phyloP scores from a whole-genome alignment of 2,797 vertebrate genomes.

The Melanotaenia parkinsoni region DNA sequence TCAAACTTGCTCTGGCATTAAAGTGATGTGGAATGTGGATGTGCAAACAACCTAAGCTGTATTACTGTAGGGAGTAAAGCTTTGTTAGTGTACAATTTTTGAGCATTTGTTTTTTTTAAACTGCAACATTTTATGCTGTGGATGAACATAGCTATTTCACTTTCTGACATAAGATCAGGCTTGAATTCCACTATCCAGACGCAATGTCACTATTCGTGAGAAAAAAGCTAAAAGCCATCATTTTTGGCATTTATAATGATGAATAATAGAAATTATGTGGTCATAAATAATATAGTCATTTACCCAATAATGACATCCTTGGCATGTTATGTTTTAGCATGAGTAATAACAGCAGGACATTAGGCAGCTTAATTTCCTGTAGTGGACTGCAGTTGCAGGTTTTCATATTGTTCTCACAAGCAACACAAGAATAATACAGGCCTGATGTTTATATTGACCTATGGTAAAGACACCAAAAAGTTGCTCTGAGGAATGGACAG shows the following conservation, averaged over 20 bases:
- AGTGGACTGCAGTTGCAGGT: slow-evolving; percentile 21
- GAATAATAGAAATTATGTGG: not conserved
- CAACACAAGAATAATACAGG: slow-evolving; percentile 35
- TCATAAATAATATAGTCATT: not conserved
- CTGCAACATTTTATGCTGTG: not conserved
- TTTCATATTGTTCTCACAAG: slow-evolving; percentile 21
- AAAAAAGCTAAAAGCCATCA: not conserved
- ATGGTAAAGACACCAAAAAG: slow-evolving; percentile 10
- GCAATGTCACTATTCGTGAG: not conserved
- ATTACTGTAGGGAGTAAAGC: not conserved
- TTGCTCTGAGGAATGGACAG: slow-evolving; percentile 20
- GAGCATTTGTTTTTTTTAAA: not conserved
- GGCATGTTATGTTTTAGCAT: not conserved
- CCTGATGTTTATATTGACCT: slow-evolving; percentile 43
- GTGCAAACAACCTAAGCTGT: no score
- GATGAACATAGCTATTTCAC: not conserved
- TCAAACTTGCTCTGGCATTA: no score
- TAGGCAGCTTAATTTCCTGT: slow-evolving; percentile 3
- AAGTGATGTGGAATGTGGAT: no score
- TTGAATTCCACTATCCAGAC: not conserved
- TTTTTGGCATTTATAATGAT: not conserved
- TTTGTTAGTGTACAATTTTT: not conserved
- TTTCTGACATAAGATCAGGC: not conserved
- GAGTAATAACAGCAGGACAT: not conserved
- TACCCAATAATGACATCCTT: slow-evolving; percentile 13